These are phyloP conservation scores for Eristalis pertinax DNA, from an alignment of 2,888 invertebrate species.

Conservation along the genomic window DNA sequence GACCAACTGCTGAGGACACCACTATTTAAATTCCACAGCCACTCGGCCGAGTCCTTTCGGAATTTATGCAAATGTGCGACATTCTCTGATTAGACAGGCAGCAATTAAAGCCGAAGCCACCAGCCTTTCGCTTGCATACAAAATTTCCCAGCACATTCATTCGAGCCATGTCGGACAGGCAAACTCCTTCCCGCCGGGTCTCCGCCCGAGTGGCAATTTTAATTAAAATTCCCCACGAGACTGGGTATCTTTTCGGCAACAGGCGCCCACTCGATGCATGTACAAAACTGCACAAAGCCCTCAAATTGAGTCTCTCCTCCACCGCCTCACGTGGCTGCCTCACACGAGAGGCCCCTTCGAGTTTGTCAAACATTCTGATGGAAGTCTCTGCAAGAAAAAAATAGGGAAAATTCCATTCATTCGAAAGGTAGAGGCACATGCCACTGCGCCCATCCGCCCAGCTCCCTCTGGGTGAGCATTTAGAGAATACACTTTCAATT, in stretches of 20 bases:
- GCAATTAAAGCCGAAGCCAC: slow-evolving; percentile 30
- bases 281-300: background rate
- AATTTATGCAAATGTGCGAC: slow-evolving; percentile 1
- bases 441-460: too few species aligned
- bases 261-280: background rate
- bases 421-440: background rate
- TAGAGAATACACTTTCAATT: slow-evolving; percentile 20
- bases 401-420: slow-evolving; percentile 2
- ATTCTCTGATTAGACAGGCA: background rate
- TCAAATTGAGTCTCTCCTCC: background rate
- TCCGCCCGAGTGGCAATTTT: background rate
- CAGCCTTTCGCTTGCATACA: background rate
- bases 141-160: slow-evolving; percentile 3
- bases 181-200: background rate
- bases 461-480: background rate
- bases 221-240: slow-evolving; percentile 31
- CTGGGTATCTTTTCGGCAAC: background rate
- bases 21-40: background rate
- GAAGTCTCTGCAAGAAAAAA: slow-evolving; percentile 9
- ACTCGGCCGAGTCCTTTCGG: background rate
- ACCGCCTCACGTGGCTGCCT: background rate
- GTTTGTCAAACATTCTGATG: slow-evolving; percentile 6
- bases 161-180: background rate
- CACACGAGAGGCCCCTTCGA: background rate
- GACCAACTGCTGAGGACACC: background rate